Evolutionary conservation across 2,797 vertebrate genomes (phyloP), one percentile per base, ranked within the genome.

Genomic region (Melanotaenia maccullochi): DNA sequence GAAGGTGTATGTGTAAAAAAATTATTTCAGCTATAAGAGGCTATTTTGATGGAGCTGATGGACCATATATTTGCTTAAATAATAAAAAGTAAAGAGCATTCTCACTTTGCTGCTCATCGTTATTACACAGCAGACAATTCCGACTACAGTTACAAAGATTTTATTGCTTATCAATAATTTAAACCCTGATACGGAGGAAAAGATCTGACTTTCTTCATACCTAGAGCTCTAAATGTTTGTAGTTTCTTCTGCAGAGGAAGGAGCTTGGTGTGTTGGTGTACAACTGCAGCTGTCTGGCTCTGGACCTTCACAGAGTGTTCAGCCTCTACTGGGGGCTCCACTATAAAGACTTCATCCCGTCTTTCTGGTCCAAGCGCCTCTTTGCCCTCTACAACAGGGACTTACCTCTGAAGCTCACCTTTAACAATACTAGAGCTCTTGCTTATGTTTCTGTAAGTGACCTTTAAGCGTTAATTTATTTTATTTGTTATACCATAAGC

Each of bases 281-380:
- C 87, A 93, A 98, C 91, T 99, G 97, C 87, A 99, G 97, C 92
- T 98, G 97, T 89, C 90, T 99, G 78, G 97, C 95, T 84, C 86
- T 97, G 88, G 97, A 99, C 86, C 95, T 99, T 72, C 96, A 98
- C 90, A 95, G 84, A 69, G 89, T 96, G 35, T 96, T 96, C 88
- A 93, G 78, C 67, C 90, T 95, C 18, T 96, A 95, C 86, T 94
- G 93, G 93, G 94, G 94, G 32, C 94, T 96, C 65, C 86, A 95
- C 65, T 90, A 93, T 52, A 94, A 85, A 83, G 94, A 95, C 64
- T 95, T 94, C 72, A 87, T 94, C 57, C 95, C 95, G 0, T 89
- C 93, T 14, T 93, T 94, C 78, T 99, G 97, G 97, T 98, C 97
- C 75, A 99, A 97, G 93, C 95, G 96, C 35, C 90, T 99, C 2